These are phyloP conservation scores for Andricus grossulariae DNA, from an alignment of 1,140 invertebrate species.

Conservation along the genomic window DNA sequence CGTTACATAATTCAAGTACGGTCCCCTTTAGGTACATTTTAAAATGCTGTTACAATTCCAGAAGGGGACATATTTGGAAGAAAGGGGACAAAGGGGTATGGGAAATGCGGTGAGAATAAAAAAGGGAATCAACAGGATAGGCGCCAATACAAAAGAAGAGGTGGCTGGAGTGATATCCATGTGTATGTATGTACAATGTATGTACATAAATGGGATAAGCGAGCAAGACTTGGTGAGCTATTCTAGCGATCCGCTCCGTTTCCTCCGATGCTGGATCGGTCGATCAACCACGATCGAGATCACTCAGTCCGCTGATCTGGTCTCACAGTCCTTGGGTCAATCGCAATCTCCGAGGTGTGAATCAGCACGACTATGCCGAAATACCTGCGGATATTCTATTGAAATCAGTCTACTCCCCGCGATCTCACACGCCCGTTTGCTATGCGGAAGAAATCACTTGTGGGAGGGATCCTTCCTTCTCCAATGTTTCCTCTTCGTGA, in stretches of 20 bases:
- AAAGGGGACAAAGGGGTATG: conserved; percentile 13
- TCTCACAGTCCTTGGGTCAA: conserved; percentile 53
- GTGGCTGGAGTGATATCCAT: not conserved
- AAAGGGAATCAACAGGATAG: not conserved
- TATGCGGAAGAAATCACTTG: conserved; percentile 21
- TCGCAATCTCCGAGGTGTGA: conserved; percentile 50
- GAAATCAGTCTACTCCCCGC: conserved; percentile 12
- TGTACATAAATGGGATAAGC: conserved; percentile 54
- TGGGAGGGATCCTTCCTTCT: conserved; percentile 8
- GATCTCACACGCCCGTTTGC: conserved; percentile 21
- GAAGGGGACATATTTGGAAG: not conserved
- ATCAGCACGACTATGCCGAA: conserved; percentile 48
- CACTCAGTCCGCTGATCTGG: conserved; percentile 34
- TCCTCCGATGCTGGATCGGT: conserved; percentile 56
- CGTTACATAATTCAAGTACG: no score
- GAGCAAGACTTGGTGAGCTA: conserved; percentile 47
- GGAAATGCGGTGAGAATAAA: not conserved
- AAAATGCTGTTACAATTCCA: no score
- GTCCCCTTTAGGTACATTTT: no score
- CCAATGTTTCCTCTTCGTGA: conserved; percentile 13
- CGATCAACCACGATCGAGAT: conserved; percentile 50
- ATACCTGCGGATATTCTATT: conserved; percentile 34
- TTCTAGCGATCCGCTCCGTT: conserved; percentile 62
- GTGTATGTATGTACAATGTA: conserved; percentile 33
- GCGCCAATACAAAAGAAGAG: not conserved